phyloP scores from a whole-genome alignment of 1,140 invertebrate genomes.

The Euura lappo region DNA sequence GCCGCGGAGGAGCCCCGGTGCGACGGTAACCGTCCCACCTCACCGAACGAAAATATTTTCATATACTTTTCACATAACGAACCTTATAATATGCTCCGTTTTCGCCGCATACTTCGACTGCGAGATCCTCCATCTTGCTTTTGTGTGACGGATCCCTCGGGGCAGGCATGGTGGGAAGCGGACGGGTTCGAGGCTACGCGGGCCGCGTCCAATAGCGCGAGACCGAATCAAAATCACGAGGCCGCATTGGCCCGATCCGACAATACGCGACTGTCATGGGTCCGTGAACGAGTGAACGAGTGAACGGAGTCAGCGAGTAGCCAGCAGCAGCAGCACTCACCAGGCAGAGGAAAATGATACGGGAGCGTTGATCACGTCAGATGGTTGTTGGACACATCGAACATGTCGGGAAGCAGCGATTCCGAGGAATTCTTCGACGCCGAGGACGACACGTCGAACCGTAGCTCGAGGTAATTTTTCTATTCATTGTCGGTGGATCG shows the following conservation, averaged over 20 bases:
- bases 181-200: conserved; percentile 36
- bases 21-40: conserved; percentile 24
- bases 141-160: conserved; percentile 62
- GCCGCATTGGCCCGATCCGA: not conserved
- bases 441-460: conserved; percentile 74
- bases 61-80: conserved; percentile 61
- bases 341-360: not conserved
- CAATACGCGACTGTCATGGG: conserved; percentile 6
- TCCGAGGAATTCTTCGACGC: conserved; percentile 88
- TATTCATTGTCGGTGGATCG: not conserved
- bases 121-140: conserved; percentile 93
- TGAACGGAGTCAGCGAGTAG: not conserved
- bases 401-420: conserved; percentile 72
- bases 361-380: not conserved
- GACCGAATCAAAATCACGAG: not conserved
- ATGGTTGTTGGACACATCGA: conserved; percentile 19
- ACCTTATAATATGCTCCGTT: conserved; percentile 98
- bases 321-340: not conserved
- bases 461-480: conserved; percentile 59
- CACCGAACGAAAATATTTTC: conserved; percentile 28
- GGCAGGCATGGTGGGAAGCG: conserved; percentile 41
- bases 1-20: conserved; percentile 20
- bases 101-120: conserved; percentile 96
- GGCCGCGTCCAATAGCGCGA: not conserved
- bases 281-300: conserved; percentile 2